These are phyloP conservation scores for Aphis gossypii DNA, from an alignment of 1,140 invertebrate genomes.

Conservation along the genomic window DNA sequence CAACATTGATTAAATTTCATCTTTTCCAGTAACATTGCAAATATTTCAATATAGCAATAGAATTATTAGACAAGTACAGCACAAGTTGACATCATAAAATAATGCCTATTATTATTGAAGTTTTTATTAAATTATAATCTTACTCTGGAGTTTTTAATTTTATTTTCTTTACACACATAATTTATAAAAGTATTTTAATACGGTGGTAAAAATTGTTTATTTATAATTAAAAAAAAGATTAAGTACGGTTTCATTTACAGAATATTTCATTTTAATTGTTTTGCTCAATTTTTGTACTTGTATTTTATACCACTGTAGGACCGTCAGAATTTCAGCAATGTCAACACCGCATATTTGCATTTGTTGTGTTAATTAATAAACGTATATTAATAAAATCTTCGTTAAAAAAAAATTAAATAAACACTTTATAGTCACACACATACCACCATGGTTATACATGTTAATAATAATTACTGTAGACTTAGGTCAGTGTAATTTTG, in stretches of 20 bases:
- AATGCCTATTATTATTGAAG: not conserved
- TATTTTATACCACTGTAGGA: not conserved
- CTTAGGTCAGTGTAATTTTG: not conserved
- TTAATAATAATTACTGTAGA: not conserved
- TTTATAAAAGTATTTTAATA: not conserved
- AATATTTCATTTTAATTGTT: conserved; percentile 20
- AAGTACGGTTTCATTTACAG: not conserved
- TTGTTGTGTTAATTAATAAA: not conserved
- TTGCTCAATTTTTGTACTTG: not conserved
- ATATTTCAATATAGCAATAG: too few relatives aligned
- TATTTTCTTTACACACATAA: not conserved
- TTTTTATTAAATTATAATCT: not conserved
- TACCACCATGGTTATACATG: not conserved
- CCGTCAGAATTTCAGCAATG: not conserved
- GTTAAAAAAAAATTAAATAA: not conserved
- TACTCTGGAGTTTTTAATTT: not conserved
- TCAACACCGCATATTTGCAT: not conserved
- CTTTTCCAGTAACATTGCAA: too few relatives aligned
- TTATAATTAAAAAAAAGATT: conserved; percentile 1
- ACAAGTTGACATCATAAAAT: not conserved
- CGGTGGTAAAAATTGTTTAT: not conserved
- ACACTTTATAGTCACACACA: not conserved
- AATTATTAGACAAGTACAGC: too few relatives aligned
- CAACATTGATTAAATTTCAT: too few relatives aligned
- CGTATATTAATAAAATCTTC: not conserved